phyloP scores from a whole-genome alignment of 2,888 invertebrate genomes.

The Paralinhomoeus sp. region DNA sequence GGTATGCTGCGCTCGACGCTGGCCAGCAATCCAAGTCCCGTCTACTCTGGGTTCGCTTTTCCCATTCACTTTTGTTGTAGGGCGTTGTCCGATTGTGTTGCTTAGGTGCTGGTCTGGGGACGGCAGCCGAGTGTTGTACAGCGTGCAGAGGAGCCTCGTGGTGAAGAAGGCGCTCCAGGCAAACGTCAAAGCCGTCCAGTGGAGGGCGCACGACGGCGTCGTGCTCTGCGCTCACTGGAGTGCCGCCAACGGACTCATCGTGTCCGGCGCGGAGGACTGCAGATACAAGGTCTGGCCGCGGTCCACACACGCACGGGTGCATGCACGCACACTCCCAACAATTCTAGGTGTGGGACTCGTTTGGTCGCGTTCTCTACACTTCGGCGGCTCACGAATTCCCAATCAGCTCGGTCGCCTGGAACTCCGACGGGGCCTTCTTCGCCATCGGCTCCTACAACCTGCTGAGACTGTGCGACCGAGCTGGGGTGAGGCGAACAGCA shows the following conservation, averaged over 20 bases:
- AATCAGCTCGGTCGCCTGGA: constrained; percentile 70
- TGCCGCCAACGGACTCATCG: constrained; percentile 34
- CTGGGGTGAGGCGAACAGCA: constrained; percentile 43
- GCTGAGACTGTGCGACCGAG: constrained; percentile 67
- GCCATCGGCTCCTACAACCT: constrained; percentile 79
- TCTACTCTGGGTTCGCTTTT: constrained; percentile 2
- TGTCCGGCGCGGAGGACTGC: constrained; percentile 50
- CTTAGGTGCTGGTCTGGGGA: constrained; percentile 14
- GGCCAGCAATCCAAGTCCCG: constrained; percentile 39
- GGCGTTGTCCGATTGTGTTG: no score
- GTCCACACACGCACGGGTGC: no score
- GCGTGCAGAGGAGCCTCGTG: constrained; percentile 35
- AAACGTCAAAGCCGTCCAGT: constrained; percentile 35
- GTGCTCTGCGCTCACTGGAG: constrained; percentile 47
- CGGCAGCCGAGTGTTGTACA: constrained; percentile 32
- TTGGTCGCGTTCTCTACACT: constrained; percentile 61
- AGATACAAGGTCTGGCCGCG: constrained; percentile 48
- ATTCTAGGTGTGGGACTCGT: constrained; percentile 56
- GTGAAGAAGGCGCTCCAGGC: constrained; percentile 38
- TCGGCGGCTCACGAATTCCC: constrained; percentile 68
- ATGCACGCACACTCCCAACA: neutral
- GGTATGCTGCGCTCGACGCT: constrained; percentile 68
- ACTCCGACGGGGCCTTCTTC: constrained; percentile 67
- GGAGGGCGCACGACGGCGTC: constrained; percentile 85
- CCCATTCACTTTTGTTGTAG: neutral